Base-by-base conservation (phyloP, 2,888 invertebrate genomes). In the Steinernema scapterisci region DNA sequence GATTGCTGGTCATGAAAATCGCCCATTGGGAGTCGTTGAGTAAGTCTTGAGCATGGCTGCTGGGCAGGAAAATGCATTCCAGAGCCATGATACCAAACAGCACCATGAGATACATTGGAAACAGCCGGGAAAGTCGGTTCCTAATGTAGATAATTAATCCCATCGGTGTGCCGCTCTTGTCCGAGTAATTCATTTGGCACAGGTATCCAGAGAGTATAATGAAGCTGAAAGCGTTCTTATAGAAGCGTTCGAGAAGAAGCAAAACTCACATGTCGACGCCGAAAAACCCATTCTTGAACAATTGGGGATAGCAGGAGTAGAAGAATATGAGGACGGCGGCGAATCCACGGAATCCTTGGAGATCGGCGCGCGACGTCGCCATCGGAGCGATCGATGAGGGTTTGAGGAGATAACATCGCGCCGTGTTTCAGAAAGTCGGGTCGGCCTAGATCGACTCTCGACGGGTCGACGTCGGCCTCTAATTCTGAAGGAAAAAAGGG, bases 11-110 rank as follows among this genome's bases (percentile, higher is more conserved):
- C 9, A 38, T 7, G 9, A 63, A 31, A 63, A 63, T 38, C 31
- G 63, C 63, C 63, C 63, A 63, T 63, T 63, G 27, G 31, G 63
- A 9, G 63, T 63, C 63, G 25, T 31, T 63, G 16, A 63, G 16
- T 1, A 27, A 2, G 25, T 63, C 63, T 31, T 63, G 31, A 31
- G 63, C 13, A 27, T 31, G 16, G 1, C 16, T 31, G 1, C 16
- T 16, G 1, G 63, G 63, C 16, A 63, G 38, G 16, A 63, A 31
- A 7, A 63, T 9, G 31, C 63, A n/a, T n/a, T 31, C 63, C 5
- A 31, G 2, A 25, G 31, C 31, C 6, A 38, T 1, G 31, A 31
- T 63, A 5, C 9, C 63, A 31, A 63, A 31, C 2, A 63, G 31
- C 11, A n/a, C 63, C 27, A 13, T 27, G 11, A 63, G 27, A 25